A percentile compares a stretch with the other conserved stretches of the same genome.
phyloP scores from a whole-genome alignment of 2,888 invertebrate species.

The Allacma fusca region DNA sequence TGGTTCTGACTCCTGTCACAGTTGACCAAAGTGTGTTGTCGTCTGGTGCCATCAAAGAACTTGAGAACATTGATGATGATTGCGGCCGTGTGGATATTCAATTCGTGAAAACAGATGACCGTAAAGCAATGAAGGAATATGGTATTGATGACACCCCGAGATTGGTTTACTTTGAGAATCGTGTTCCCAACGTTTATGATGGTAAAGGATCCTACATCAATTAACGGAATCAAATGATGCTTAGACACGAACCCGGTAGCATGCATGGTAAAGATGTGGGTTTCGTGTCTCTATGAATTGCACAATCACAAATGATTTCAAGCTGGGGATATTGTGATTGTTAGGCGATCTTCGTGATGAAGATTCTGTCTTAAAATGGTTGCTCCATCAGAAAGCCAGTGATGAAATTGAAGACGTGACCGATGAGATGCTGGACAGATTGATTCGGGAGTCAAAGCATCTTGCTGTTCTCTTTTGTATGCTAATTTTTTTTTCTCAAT shows the following conservation, averaged over 20 bases:
- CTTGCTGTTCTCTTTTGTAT: conserved; percentile 65
- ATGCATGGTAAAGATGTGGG: too few relatives aligned
- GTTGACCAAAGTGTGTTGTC: conserved; percentile 86
- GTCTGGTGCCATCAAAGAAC: conserved; percentile 83
- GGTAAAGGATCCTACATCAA: conserved; percentile 67
- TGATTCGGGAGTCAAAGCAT: conserved; percentile 63
- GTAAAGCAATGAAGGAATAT: conserved; percentile 79
- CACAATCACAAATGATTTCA: too few relatives aligned
- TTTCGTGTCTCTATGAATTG: too few relatives aligned
- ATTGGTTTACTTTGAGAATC: conserved; percentile 92
- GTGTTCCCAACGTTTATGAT: conserved; percentile 90
- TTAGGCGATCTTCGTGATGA: conserved; percentile 62
- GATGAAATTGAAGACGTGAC: conserved; percentile 65
- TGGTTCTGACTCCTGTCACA: conserved; percentile 64
- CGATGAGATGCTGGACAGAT: conserved; percentile 64
- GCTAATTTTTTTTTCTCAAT: conserved; percentile 35
- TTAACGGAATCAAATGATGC: neutral
- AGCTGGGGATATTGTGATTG: too few relatives aligned
- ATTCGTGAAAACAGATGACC: conserved; percentile 90
- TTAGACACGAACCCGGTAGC: too few relatives aligned
- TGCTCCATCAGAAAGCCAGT: conserved; percentile 63
- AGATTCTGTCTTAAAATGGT: conserved; percentile 64
- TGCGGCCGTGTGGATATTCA: conserved; percentile 74
- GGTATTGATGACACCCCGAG: conserved; percentile 85
- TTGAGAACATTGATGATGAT: conserved; percentile 88